phyloP scores from a whole-genome alignment of 2,797 vertebrate species.

The Hydrocynus forskahlii region DNA sequence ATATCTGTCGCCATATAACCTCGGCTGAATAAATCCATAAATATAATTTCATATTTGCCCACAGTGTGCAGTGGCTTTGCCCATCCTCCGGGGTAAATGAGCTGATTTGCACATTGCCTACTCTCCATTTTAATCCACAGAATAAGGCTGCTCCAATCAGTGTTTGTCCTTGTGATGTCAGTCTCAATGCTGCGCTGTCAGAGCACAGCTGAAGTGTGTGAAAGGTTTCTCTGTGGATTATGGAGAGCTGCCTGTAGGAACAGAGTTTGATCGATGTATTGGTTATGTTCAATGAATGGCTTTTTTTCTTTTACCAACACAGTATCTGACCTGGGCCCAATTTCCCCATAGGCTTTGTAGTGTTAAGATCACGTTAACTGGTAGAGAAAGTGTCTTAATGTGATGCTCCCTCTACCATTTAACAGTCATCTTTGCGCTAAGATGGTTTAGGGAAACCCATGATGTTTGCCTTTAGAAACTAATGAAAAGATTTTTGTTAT shows the following conservation, averaged over 20 bases:
- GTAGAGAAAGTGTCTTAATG: no score
- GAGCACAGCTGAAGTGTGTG: constrained; percentile 19
- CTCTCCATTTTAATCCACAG: constrained; percentile 70
- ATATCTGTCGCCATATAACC: constrained; percentile 43
- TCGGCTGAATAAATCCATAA: constrained; percentile 60
- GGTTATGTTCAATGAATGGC: neutral
- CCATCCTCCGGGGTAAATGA: constrained; percentile 55
- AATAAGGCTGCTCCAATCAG: constrained; percentile 66
- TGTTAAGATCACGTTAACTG: neutral
- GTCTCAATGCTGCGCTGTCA: constrained; percentile 60
- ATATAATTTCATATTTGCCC: constrained; percentile 65
- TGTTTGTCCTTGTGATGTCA: constrained; percentile 75
- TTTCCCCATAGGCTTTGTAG: no score
- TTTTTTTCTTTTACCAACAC: neutral
- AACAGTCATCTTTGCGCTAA: no score
- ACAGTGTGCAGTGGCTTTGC: constrained; percentile 29
- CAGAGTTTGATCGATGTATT: neutral
- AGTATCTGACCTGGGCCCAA: neutral
- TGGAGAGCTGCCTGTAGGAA: constrained; percentile 40
- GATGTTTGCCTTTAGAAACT: no score
- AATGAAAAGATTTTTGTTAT: no score
- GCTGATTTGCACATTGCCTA: constrained; percentile 60
- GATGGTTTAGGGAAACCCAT: no score
- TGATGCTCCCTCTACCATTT: no score
- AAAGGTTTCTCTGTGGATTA: constrained; percentile 18